These are phyloP conservation scores for Tenthredo mesomela DNA, from an alignment of 2,888 invertebrate species.

Conservation along the genomic window DNA sequence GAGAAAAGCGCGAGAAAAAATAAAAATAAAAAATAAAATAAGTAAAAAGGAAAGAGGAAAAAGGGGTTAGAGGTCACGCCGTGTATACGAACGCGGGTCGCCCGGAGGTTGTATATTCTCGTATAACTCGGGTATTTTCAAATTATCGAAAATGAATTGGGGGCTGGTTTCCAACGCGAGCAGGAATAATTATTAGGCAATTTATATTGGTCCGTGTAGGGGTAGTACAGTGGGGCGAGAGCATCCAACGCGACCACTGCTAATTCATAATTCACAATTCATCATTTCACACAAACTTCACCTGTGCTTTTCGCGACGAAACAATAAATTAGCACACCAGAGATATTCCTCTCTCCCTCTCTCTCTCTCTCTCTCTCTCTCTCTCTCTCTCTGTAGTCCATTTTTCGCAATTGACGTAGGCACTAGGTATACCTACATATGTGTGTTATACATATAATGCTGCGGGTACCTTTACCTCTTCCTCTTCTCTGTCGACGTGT, in stretches of 20 bases:
- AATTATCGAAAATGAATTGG: constrained; percentile 50
- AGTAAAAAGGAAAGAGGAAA: not conserved
- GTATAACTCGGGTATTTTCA: constrained; percentile 44
- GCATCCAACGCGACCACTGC: constrained; percentile 3
- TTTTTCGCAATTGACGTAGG: not conserved
- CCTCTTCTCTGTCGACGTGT: no score
- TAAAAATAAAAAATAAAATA: not conserved
- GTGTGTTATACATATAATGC: no score
- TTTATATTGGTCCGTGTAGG: constrained; percentile 20
- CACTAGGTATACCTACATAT: no score
- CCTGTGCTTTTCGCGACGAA: constrained; percentile 25
- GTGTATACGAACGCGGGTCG: not conserved
- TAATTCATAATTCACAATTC: constrained; percentile 48
- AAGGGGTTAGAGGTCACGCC: constrained; percentile 10
- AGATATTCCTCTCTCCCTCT: not conserved
- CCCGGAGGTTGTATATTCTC: constrained; percentile 23
- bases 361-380: not conserved
- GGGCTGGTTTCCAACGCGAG: constrained; percentile 30
- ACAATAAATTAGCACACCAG: constrained; percentile 22
- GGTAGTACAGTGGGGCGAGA: not conserved
- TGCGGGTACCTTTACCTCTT: no score
- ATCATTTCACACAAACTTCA: constrained; percentile 34
- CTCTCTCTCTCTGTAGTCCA: not conserved
- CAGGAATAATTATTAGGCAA: constrained; percentile 47
- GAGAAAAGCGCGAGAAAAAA: not conserved